Evolutionary conservation across 1,140 invertebrate species (phyloP).

Genomic region (Drosophila tani): DNA sequence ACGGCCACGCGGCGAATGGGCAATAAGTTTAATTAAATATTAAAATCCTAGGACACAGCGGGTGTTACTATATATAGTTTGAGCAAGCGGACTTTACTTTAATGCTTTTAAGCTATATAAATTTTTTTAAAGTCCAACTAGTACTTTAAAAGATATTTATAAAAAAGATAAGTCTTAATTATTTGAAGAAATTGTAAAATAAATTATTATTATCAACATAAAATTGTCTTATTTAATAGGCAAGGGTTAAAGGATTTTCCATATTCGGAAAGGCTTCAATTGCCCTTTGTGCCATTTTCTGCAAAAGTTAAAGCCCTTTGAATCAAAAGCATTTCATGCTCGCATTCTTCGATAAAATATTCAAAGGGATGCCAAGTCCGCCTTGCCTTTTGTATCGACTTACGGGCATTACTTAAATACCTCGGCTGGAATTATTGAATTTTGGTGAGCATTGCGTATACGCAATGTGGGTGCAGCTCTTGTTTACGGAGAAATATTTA

Average conservation of each 20-base stretch:
- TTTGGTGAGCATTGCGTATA: slow-evolving; percentile 9
- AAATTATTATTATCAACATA: not conserved
- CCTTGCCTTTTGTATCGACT: slow-evolving; percentile 6
- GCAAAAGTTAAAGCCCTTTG: not conserved
- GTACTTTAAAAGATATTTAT: too few relatives aligned
- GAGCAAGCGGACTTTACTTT: not conserved
- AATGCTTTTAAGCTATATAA: not conserved
- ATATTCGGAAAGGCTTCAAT: not conserved
- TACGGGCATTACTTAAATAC: slow-evolving; percentile 30
- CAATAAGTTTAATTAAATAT: slow-evolving; percentile 69
- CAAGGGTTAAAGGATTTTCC: not conserved
- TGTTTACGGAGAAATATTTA: slow-evolving; percentile 30
- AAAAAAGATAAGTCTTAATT: too few relatives aligned
- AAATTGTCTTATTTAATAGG: not conserved
- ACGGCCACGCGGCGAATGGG: slow-evolving; percentile 44
- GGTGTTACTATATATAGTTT: slow-evolving; percentile 1
- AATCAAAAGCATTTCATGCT: slow-evolving; percentile 4
- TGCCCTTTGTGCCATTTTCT: too few relatives aligned
- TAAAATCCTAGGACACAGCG: slow-evolving; percentile 13
- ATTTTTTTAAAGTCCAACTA: too few relatives aligned
- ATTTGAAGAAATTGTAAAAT: too few relatives aligned
- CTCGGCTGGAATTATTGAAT: slow-evolving; percentile 17
- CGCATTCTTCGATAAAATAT: slow-evolving; percentile 5
- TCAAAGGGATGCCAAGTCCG: slow-evolving; percentile 7
- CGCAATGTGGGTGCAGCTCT: not conserved